phyloP scores from a whole-genome alignment of 1,140 invertebrate genomes.

The Drosophila cardini region DNA sequence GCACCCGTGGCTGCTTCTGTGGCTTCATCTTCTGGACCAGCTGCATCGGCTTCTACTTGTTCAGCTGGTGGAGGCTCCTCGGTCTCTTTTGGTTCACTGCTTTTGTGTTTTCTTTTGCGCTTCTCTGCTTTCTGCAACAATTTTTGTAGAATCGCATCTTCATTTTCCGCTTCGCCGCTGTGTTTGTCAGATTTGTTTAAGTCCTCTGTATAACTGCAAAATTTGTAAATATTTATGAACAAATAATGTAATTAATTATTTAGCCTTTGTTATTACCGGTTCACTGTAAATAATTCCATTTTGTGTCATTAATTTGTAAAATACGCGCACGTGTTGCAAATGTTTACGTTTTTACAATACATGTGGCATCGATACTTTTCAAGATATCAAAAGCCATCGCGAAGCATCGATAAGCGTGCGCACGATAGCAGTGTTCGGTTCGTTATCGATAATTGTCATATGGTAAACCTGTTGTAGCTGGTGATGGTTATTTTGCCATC shows the following conservation, averaged over 20 bases:
- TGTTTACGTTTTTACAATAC: constrained; percentile 65
- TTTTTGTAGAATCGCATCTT: constrained; percentile 86
- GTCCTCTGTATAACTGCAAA: constrained; percentile 54
- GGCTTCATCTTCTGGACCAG: background rate
- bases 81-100: constrained; percentile 26
- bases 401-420: background rate
- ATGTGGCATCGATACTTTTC: constrained; percentile 28
- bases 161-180: constrained; percentile 57
- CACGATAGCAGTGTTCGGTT: background rate
- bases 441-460: background rate
- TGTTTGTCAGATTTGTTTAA: constrained; percentile 24
- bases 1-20: background rate
- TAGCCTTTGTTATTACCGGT: constrained; percentile 56
- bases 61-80: background rate
- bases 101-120: constrained; percentile 72
- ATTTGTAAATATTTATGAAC: background rate
- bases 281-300: constrained; percentile 83
- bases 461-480: background rate
- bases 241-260: background rate
- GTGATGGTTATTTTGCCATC: too few relatives aligned
- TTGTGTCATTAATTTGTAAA: constrained; percentile 14
- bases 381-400: constrained; percentile 1
- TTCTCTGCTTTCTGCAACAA: constrained; percentile 85
- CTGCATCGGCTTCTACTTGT: background rate
- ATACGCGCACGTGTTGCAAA: constrained; percentile 62